phyloP scores from a whole-genome alignment of 2,113 vertebrate genomes.

The Malurus cyaneus region DNA sequence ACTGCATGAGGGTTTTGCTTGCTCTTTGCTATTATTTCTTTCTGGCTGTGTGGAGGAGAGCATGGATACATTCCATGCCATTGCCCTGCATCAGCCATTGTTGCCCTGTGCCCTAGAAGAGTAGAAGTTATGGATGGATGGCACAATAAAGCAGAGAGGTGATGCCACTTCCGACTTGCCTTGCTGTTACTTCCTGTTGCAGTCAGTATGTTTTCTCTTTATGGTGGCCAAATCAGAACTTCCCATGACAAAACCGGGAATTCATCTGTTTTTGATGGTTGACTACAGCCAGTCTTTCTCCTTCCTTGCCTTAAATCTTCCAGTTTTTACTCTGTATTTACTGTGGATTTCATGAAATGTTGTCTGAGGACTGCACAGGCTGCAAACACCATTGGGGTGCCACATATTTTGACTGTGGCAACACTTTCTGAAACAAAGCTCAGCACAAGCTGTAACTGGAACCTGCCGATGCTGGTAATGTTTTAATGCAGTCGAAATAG shows the following conservation, averaged over 20 bases:
- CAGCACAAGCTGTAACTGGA: background rate
- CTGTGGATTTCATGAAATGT: background rate
- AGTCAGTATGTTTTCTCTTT: background rate
- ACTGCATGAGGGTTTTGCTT: background rate
- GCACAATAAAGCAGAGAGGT: background rate
- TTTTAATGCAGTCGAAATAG: background rate
- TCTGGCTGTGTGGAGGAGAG: background rate
- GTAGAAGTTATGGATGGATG: background rate
- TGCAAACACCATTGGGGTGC: background rate
- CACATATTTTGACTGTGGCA: accelerated
- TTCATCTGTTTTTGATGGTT: background rate
- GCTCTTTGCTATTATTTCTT: background rate
- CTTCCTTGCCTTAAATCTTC: background rate
- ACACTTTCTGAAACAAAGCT: background rate
- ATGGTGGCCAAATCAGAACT: background rate
- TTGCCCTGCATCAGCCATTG: background rate
- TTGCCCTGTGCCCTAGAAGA: background rate
- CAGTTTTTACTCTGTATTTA: background rate
- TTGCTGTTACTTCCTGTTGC: background rate
- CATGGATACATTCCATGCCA: background rate
- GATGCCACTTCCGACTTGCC: background rate
- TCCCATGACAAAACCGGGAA: background rate
- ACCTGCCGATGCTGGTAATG: background rate
- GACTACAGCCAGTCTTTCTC: background rate
- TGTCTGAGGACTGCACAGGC: background rate